phyloP scores from a whole-genome alignment of 2,113 vertebrate species.

The Menura novaehollandiae region DNA sequence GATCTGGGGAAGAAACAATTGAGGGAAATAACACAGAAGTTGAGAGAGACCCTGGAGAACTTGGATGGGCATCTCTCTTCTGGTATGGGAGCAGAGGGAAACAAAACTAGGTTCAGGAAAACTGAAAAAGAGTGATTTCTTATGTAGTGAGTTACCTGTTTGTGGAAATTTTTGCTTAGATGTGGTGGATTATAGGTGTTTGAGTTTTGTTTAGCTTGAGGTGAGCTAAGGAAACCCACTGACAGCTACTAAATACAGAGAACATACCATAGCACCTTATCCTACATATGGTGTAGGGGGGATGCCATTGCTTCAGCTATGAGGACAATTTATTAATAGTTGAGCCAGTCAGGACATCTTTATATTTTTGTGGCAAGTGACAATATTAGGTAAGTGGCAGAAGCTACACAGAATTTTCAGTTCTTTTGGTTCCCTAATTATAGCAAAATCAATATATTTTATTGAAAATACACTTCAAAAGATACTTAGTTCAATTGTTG shows the following conservation, averaged over 20 bases:
- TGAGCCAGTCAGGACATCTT: not conserved
- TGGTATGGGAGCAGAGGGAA: not conserved
- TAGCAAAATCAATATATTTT: not conserved
- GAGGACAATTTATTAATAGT: not conserved
- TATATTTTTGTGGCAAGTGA: not conserved
- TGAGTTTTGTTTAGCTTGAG: not conserved
- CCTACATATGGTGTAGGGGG: fast-evolving
- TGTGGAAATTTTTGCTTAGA: not conserved
- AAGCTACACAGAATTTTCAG: not conserved
- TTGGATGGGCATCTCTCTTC: not conserved
- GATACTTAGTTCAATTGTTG: not conserved
- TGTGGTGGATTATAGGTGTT: not conserved
- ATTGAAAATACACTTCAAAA: not conserved
- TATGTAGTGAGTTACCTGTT: not conserved
- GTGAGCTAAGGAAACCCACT: not conserved
- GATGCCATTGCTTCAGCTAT: not conserved
- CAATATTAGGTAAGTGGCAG: not conserved
- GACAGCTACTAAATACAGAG: not conserved
- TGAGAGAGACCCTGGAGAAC: not conserved
- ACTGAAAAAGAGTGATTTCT: not conserved
- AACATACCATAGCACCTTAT: not conserved
- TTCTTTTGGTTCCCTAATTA: not conserved
- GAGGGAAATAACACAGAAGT: not conserved
- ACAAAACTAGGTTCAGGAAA: not conserved
- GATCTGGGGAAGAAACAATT: not conserved